A percentile compares a stretch with the other conserved stretches of the same genome.
phyloP scores from a whole-genome alignment of 1,140 invertebrate genomes.

The Radopholus similis region DNA sequence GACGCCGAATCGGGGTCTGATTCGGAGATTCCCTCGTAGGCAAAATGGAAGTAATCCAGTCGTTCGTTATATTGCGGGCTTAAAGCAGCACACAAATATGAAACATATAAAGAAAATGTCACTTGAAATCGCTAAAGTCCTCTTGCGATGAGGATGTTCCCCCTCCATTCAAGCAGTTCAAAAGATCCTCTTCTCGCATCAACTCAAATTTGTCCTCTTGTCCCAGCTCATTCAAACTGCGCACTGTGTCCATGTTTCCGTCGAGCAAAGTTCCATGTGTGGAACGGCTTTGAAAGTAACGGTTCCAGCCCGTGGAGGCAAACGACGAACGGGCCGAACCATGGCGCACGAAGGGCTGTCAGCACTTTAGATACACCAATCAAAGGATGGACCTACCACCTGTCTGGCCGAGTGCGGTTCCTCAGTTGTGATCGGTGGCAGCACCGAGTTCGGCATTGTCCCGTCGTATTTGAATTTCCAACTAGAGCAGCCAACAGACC shows the following conservation, averaged over 20 bases:
- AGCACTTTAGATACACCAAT: not conserved
- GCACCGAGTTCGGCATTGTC: conserved; percentile 21
- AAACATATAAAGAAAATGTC: conserved; percentile 8
- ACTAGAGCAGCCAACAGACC: conserved; percentile 3
- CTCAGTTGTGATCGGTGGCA: conserved; percentile 35
- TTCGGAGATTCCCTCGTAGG: conserved; percentile 38
- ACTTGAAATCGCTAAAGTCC: conserved; percentile 17
- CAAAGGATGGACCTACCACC: conserved; percentile 12
- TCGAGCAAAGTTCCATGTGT: conserved; percentile 36
- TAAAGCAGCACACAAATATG: conserved; percentile 18
- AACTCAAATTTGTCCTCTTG: conserved; percentile 23
- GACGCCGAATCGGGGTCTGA: conserved; percentile 32
- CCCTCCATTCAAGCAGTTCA: not conserved
- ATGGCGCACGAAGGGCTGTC: conserved; percentile 43
- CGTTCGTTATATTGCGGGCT: conserved; percentile 30
- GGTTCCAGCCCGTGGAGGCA: conserved; percentile 44
- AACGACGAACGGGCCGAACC: conserved; percentile 44
- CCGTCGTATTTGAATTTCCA: conserved; percentile 50
- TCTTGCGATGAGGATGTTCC: not conserved
- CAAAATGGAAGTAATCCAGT: conserved; percentile 40
- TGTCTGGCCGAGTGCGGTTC: conserved; percentile 34
- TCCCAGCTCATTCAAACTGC: conserved; percentile 34
- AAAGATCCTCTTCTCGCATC: conserved; percentile 3
- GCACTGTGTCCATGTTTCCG: conserved; percentile 6
- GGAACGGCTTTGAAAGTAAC: conserved; percentile 43